Conservation (phyloP, 1,140 invertebrate species). For the Ephestia elutella region DNA sequence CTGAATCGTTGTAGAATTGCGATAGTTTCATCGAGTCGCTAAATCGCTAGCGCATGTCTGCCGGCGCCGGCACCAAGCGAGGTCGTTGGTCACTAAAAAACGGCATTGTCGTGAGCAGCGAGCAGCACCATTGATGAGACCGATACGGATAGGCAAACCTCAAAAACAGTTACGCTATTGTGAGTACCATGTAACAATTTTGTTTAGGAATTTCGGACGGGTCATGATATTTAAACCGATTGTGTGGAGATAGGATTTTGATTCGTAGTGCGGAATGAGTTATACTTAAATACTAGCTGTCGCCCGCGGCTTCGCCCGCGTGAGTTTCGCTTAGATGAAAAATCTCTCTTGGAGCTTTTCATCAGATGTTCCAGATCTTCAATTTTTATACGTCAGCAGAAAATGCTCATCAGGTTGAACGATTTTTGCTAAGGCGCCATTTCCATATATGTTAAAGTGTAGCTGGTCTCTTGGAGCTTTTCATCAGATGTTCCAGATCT, state of each 20-base stretch:
- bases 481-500: too few species aligned
- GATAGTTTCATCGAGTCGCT: not conserved
- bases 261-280: not conserved
- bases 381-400: too few species aligned
- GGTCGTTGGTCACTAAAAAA: constrained; percentile 50
- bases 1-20: too few species aligned
- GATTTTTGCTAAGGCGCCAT: too few species aligned
- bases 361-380: too few species aligned
- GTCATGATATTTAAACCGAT: constrained; percentile 5
- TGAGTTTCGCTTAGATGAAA: too few species aligned
- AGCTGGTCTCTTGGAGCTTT: too few species aligned
- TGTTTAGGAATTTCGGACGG: constrained; percentile 13
- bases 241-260: not conserved
- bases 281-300: too few species aligned
- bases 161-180: constrained; percentile 49
- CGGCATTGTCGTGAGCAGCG: constrained; percentile 40
- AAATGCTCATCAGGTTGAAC: too few species aligned
- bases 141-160: constrained; percentile 37
- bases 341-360: too few species aligned
- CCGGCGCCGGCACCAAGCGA: constrained; percentile 28
- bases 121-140: constrained; percentile 30
- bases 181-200: constrained; percentile 19
- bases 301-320: too few species aligned
- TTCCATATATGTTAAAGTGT: too few species aligned
- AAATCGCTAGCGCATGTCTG: constrained; percentile 8